Evolutionary conservation across 2,797 vertebrate genomes (phyloP).

Genomic region (Argya squamiceps): DNA sequence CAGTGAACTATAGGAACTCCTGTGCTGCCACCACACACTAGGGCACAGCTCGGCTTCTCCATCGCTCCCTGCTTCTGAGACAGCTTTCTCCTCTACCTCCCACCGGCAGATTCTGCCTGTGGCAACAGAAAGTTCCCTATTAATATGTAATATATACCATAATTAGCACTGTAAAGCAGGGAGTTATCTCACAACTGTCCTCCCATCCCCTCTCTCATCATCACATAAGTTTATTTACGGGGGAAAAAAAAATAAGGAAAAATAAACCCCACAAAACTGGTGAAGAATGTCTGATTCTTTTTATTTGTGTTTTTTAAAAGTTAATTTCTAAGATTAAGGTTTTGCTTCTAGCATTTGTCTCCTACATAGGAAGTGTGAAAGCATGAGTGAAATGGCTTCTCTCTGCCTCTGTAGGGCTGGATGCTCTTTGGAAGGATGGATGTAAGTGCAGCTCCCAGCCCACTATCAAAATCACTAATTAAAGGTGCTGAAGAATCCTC

Average conservation of each 20-base stretch:
- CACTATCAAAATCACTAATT: background rate
- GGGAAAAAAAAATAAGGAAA: background rate
- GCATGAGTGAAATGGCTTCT: background rate
- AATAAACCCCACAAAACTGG: background rate
- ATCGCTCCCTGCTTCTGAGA: background rate
- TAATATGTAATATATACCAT: constrained; percentile 13
- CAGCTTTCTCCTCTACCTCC: background rate
- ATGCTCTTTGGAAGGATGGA: background rate
- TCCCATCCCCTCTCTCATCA: background rate
- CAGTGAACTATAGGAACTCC: rapidly evolving
- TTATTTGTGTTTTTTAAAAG: background rate
- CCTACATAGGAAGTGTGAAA: background rate
- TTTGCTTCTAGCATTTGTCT: background rate
- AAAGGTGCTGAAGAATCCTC: background rate
- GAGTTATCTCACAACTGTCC: background rate
- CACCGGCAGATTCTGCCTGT: background rate
- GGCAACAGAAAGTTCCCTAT: background rate
- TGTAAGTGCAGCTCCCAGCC: background rate
- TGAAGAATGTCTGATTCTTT: rapidly evolving
- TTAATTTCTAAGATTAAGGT: background rate
- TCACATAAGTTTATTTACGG: background rate
- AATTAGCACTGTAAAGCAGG: background rate
- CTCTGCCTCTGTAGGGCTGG: background rate
- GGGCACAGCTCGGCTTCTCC: background rate
- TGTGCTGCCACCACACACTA: background rate